phyloP scores from a whole-genome alignment of 2,113 vertebrate genomes.

The Plotosus lineatus region DNA sequence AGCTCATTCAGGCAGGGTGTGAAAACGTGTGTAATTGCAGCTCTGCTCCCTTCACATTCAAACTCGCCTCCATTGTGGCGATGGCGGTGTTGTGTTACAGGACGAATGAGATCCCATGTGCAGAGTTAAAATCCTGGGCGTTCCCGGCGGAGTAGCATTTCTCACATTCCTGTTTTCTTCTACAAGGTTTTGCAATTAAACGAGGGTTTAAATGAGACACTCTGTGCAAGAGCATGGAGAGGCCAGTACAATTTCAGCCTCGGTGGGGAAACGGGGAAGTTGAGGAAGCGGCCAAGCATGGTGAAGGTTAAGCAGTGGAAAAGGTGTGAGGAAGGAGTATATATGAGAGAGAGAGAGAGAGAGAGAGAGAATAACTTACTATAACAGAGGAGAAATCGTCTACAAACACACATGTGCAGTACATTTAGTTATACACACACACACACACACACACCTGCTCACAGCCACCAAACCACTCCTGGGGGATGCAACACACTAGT shows the following conservation, averaged over 20 bases:
- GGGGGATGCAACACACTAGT: not conserved
- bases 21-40: not conserved
- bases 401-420: not conserved
- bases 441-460: constrained; percentile 9
- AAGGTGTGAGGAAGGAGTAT: not conserved
- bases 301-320: constrained; percentile 15
- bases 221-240: not conserved
- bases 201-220: not conserved
- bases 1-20: not conserved
- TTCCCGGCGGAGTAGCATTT: not conserved
- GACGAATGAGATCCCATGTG: not conserved
- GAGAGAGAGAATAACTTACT: not conserved
- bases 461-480: not conserved
- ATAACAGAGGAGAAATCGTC: not conserved
- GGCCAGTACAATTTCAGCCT: not conserved
- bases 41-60: not conserved
- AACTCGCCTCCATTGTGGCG: not conserved
- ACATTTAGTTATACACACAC: constrained; percentile 10
- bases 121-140: not conserved
- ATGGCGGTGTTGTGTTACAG: not conserved
- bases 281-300: not conserved
- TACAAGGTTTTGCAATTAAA: not conserved
- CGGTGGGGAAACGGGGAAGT: not conserved
- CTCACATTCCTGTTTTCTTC: not conserved
- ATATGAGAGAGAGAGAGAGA: constrained; percentile 1